These are phyloP conservation scores for Acanthococcus lagerstroemiae DNA, from an alignment of 2,888 invertebrate species.

Conservation along the genomic window DNA sequence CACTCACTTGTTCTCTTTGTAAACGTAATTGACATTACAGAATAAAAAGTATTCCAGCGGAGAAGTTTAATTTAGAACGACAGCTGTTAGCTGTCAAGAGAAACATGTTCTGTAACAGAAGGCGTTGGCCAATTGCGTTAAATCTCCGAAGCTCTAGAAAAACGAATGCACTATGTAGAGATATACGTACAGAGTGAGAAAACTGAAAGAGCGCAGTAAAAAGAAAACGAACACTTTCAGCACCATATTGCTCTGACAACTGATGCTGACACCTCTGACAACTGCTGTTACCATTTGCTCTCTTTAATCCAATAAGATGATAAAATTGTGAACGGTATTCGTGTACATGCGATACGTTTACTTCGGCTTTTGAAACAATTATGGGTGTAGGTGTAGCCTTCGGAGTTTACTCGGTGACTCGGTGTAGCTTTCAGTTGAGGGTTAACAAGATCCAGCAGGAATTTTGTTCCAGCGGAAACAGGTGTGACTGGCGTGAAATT, in stretches of 20 bases:
- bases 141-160: constrained; percentile 16
- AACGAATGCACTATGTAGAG: background rate
- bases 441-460: too few species aligned
- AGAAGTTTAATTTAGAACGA: constrained; percentile 28
- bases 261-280: constrained; percentile 27
- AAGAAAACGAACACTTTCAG: constrained; percentile 24
- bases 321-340: background rate
- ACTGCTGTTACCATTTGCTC: constrained; percentile 20
- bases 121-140: constrained; percentile 22
- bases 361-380: too few species aligned
- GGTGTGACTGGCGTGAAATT: too few species aligned
- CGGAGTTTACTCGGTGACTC: too few species aligned
- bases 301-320: background rate
- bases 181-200: background rate
- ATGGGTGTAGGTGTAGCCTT: too few species aligned
- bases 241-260: constrained; percentile 24
- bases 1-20: too few species aligned
- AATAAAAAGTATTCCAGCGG: too few species aligned
- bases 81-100: constrained; percentile 24
- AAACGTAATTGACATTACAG: too few species aligned
- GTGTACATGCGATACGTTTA: too few species aligned
- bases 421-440: too few species aligned
- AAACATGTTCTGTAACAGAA: constrained; percentile 23
- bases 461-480: too few species aligned
- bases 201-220: background rate